phyloP scores from a whole-genome alignment of 2,113 vertebrate species.

The Pachyramphus minor region DNA sequence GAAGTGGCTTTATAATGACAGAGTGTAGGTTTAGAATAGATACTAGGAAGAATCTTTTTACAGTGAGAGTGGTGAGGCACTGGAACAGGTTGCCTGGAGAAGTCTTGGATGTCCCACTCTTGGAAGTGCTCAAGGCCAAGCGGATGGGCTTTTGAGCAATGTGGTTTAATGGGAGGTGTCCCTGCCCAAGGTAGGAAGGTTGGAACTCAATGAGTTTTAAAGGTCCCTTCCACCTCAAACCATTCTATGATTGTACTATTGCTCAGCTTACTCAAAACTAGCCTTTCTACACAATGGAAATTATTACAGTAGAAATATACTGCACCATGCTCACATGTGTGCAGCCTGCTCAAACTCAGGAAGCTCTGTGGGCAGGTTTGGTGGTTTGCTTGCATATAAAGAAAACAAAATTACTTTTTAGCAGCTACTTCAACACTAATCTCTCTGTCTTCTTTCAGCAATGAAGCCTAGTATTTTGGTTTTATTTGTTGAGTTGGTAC shows the following conservation, averaged over 20 bases:
- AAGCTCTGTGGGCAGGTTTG: background rate
- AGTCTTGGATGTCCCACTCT: background rate
- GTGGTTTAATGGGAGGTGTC: background rate
- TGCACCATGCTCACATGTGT: fast-evolving
- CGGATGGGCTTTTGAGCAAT: background rate
- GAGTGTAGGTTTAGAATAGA: background rate
- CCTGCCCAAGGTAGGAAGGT: background rate
- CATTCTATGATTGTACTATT: background rate
- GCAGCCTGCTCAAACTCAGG: background rate
- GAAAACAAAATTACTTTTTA: background rate
- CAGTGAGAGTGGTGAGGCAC: background rate
- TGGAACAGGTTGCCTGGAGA: background rate
- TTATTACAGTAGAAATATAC: background rate
- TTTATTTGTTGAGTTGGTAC: background rate
- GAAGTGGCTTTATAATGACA: background rate
- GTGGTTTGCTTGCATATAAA: background rate
- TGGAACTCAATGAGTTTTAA: background rate
- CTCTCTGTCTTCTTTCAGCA: background rate
- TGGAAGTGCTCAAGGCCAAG: background rate
- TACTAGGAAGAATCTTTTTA: background rate
- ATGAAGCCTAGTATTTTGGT: background rate
- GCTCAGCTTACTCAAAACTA: background rate
- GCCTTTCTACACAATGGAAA: background rate
- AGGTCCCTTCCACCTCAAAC: background rate
- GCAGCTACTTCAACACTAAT: background rate